Base-by-base conservation (phyloP, 2,113 vertebrate genomes). In the Poeciliopsis occidentalis region DNA sequence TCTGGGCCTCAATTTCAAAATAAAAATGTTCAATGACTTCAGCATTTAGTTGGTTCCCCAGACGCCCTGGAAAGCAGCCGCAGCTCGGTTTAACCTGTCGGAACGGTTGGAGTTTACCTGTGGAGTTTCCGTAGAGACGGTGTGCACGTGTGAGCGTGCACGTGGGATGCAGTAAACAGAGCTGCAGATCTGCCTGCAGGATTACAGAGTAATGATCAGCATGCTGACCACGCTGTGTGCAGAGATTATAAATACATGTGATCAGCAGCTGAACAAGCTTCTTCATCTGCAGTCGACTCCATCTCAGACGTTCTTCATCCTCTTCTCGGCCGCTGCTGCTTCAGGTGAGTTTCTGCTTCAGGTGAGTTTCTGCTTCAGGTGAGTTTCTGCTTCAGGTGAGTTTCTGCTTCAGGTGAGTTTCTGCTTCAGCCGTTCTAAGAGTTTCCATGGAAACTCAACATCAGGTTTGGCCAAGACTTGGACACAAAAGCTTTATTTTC, bases 211-310 rank as follows among this genome's bases (percentile, higher is more conserved):
- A 76, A 82, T 86, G 65, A 83, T 26, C 44, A 12, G 39, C 69
- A 4, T 89, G 84, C 87, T 89, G 87, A 88, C 75, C 61, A 75
- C 78, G 71, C 44, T 24, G 76, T 71, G 74, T 54, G 67, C 44
- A 31, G n/a, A 29, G 75, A 63, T 73, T 82, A 88, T 85, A 85
- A 81, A 77, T 71, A 41, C 57, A 37, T 27, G 24, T 30, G 13
- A 17, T 34, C 22, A 4, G 44, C 60, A 51, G 12, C 63, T 76
- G 7, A 39, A 68, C 41, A 61, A 17, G 24, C 44, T 24, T 17
- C 5, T 24, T 7, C 66, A 1, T 62, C 54, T 19, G 8, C 19
- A 31, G 27, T 32, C 34, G 34, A 37, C 34, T 37, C 34, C 34
- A 0, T 37, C 34, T 34, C 32, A 34, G 32, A 7, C 34, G 24